These are phyloP conservation scores for Haliclona indistincta DNA, from an alignment of 37 sponge, comb jelly and placozoan genomes.

Conservation along the genomic window DNA sequence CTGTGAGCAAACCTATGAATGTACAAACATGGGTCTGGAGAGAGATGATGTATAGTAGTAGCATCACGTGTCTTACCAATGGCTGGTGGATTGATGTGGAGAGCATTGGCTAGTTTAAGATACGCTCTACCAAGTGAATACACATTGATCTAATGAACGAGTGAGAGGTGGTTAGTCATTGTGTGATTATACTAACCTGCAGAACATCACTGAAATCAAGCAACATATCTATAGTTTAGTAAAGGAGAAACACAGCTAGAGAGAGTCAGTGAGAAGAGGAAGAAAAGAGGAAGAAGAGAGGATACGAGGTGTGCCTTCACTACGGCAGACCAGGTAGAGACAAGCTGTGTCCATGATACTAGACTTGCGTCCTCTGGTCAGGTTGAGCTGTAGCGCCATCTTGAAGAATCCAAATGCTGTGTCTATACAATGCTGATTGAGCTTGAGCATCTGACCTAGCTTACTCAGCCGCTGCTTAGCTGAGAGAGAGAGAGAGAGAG, in stretches of 20 bases:
- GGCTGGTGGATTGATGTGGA: conserved; percentile 96
- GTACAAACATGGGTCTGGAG: conserved; percentile 93
- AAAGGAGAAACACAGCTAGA: not conserved
- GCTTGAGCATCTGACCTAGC: conserved; percentile 81
- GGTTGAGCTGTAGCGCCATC: conserved; percentile 86
- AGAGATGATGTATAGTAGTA: not conserved
- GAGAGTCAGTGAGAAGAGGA: not conserved
- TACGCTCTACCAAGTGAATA: conserved; percentile 92
- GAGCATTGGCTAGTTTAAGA: conserved; percentile 80
- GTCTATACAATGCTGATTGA: conserved; percentile 96
- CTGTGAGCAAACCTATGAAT: conserved; percentile 98
- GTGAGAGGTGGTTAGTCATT: not conserved
- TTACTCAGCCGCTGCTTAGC: conserved; percentile 75
- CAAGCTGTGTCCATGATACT: conserved; percentile 91
- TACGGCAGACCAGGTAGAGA: conserved; percentile 96
- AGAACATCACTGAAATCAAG: conserved; percentile 98
- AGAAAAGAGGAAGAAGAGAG: too few relatives aligned
- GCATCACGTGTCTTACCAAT: conserved; percentile 50
- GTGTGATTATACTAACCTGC: conserved; percentile 55
- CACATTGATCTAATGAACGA: conserved; percentile 74
- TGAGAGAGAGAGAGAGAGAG: conserved; percentile 1
- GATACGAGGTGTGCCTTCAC: conserved; percentile 98
- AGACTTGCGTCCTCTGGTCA: conserved; percentile 84
- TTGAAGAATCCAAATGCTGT: conserved; percentile 96
- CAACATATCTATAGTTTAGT: conserved; percentile 49